Evolutionary conservation across 2,113 vertebrate species (phyloP).

Genomic region (Phycodurus eques): DNA sequence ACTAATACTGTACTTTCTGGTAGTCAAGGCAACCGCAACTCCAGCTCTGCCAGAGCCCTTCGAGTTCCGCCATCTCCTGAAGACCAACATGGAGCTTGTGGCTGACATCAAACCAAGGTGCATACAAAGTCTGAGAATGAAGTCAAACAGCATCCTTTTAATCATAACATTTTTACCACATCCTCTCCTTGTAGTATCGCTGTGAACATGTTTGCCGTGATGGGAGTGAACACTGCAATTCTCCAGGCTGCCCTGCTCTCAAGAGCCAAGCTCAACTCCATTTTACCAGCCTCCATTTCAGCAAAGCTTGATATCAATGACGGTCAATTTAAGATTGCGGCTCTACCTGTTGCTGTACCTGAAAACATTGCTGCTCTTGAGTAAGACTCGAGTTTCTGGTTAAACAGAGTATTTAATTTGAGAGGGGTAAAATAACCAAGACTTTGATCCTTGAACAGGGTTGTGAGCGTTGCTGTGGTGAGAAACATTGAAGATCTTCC

Average conservation of each 20-base stretch:
- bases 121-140: not conserved
- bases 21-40: slow-evolving; percentile 53
- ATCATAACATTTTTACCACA: not conserved
- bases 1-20: not conserved
- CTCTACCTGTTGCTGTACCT: slow-evolving; percentile 65
- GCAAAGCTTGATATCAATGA: slow-evolving; percentile 69
- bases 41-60: slow-evolving; percentile 59
- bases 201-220: slow-evolving; percentile 68
- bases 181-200: slow-evolving; percentile 61
- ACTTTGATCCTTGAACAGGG: slow-evolving; percentile 51
- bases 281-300: slow-evolving; percentile 64
- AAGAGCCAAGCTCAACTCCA: slow-evolving; percentile 58
- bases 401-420: not conserved
- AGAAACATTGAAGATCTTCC: slow-evolving; percentile 72
- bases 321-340: slow-evolving; percentile 75
- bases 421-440: not conserved
- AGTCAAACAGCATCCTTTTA: rapidly evolving
- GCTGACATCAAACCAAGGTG: slow-evolving; percentile 71
- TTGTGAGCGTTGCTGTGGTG: slow-evolving; percentile 73
- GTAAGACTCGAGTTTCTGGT: slow-evolving; percentile 51
- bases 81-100: slow-evolving; percentile 53
- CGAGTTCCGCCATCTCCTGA: slow-evolving; percentile 49
- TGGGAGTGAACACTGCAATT: slow-evolving; percentile 79
- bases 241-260: slow-evolving; percentile 74
- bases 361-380: slow-evolving; percentile 62